Conservation (phyloP, 2,797 vertebrate species). For the Carapus acus region DNA sequence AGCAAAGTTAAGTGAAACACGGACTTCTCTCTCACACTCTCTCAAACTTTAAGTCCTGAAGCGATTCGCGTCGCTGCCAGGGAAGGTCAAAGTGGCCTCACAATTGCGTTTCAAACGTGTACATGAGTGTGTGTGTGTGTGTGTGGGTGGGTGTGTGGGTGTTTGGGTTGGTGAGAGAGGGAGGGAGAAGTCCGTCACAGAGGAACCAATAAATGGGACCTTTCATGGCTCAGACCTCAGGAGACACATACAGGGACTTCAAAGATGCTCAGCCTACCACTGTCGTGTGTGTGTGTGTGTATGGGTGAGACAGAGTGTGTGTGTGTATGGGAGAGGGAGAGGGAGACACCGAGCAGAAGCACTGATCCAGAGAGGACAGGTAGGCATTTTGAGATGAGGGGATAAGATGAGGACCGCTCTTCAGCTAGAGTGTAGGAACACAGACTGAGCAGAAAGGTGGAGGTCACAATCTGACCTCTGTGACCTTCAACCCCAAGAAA, state of each 20-base stretch:
- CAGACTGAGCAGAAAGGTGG: too few species aligned
- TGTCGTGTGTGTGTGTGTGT: constrained; percentile 3
- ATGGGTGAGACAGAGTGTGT: constrained; percentile 11
- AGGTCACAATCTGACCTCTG: too few species aligned
- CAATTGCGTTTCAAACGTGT: constrained; percentile 17
- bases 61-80: constrained; percentile 2
- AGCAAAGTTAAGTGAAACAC: not conserved
- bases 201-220: constrained; percentile 60
- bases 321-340: constrained; percentile 11
- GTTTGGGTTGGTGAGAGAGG: not conserved
- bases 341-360: constrained; percentile 25
- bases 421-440: too few species aligned
- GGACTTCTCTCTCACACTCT: not conserved
- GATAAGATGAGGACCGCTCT: constrained; percentile 8
- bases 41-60: constrained; percentile 29
- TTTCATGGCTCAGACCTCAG: constrained; percentile 61
- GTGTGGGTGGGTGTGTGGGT: constrained; percentile 13
- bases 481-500: too few species aligned
- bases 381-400: constrained; percentile 25
- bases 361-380: constrained; percentile 48
- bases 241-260: constrained; percentile 49
- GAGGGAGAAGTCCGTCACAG: constrained; percentile 45
- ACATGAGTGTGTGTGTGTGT: constrained; percentile 10
- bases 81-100: constrained; percentile 49
- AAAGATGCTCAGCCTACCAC: constrained; percentile 38